phyloP scores from a whole-genome alignment of 2,888 invertebrate species.

The Pristionchus mayeri region DNA sequence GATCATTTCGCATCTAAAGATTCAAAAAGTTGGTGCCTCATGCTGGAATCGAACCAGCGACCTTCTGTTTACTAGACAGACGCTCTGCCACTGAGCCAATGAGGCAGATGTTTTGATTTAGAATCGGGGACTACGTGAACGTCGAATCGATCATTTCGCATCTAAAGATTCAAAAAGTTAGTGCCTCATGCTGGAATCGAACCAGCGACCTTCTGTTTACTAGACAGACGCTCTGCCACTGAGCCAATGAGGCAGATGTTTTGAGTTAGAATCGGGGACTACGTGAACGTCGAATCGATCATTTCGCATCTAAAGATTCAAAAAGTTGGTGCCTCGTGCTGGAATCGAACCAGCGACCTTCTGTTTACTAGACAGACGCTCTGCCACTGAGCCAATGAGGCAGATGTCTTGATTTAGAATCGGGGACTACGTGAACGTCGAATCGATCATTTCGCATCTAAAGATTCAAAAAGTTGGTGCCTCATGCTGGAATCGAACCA shows the following conservation, averaged over 20 bases:
- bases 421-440: background rate
- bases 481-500: constrained; percentile 76
- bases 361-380: constrained; percentile 76
- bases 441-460: too few species aligned
- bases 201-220: constrained; percentile 76
- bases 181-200: constrained; percentile 75
- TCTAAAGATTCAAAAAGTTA: background rate
- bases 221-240: constrained; percentile 76
- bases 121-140: too few species aligned
- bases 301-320: too few species aligned
- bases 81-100: constrained; percentile 71
- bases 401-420: constrained; percentile 7
- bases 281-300: too few species aligned
- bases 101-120: too few species aligned
- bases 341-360: constrained; percentile 76
- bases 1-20: background rate
- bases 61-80: constrained; percentile 76
- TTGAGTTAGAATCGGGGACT: too few species aligned
- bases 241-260: constrained; percentile 42
- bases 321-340: constrained; percentile 69
- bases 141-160: too few species aligned
- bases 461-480: constrained; percentile 55
- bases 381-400: constrained; percentile 65
- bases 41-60: constrained; percentile 76
- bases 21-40: constrained; percentile 62